Evolutionary conservation across 2,888 invertebrate species (phyloP), one percentile per base, ranked within the genome.

Genomic region (Catocala sponsa): DNA sequence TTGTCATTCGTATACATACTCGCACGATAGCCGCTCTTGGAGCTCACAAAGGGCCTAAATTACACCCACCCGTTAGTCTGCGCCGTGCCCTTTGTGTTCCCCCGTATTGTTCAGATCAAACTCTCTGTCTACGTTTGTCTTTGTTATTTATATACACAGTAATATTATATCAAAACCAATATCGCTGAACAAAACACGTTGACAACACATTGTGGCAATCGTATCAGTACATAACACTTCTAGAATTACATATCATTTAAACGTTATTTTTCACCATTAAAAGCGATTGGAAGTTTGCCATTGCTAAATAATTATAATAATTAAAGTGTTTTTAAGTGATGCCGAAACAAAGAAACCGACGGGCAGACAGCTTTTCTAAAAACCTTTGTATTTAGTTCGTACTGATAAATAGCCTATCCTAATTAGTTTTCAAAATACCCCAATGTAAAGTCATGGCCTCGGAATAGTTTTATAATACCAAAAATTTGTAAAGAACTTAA

Each of bases 1-100:
- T 83, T 84, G 76, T 71, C 70, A 68, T 73, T 75, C 71, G 35
- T 38, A 38, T 38, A 77, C 63, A 70, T 67, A 69, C 55, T 58
- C 47, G 41, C 9, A 44, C 6, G 46, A 35, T 42, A 50, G 54
- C 15, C 35, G 59, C 57, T 72, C 69, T 74, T 80, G 73, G 65
- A 71, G 54, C 77, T 74, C 81, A 87, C 86, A 90, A 89, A 89
- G 87, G 84, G 79, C 70, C 83, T 75, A 84, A 87, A 88, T 89
- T 86, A 87, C 82, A 81, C 76, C 76, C 78, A 83, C 82, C 78
- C 76, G 79, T 76, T 72, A 81, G 77, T 70, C 73, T 80, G 73
- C 71, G 62, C 69, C 74, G 69, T 74, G 68, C 70, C 79, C 84
- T 87, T 86, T 87, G 85, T 76, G 72, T 75, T 68, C 54, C 65